Conservation (phyloP, 2,113 vertebrate genomes). For the Galemys pyrenaicus region DNA sequence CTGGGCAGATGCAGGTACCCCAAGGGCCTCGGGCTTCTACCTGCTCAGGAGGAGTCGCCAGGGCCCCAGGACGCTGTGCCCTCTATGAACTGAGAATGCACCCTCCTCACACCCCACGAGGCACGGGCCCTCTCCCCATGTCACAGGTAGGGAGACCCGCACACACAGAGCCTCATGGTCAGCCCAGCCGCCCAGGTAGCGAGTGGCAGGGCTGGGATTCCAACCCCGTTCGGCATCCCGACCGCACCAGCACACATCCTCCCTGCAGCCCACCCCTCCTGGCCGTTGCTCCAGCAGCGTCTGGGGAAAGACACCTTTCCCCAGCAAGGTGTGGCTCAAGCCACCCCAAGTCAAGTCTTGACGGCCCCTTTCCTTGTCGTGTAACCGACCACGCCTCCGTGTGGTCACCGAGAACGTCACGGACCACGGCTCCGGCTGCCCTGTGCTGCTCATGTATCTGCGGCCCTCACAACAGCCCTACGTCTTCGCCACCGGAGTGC, state of each 20-base stretch:
- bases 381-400: not conserved
- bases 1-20: not conserved
- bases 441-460: rapidly evolving
- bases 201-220: not conserved
- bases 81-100: not conserved
- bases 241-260: not conserved
- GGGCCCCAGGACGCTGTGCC: rapidly evolving
- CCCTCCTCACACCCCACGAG: not conserved
- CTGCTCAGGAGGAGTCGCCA: not conserved
- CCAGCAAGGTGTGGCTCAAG: not conserved
- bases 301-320: not conserved
- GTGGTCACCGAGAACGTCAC: not conserved
- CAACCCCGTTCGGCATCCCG: not conserved
- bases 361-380: not conserved
- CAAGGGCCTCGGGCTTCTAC: rapidly evolving
- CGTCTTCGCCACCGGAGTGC: too few species aligned
- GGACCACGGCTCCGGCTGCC: not conserved
- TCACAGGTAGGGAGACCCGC: not conserved
- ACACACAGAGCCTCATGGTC: not conserved
- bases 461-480: not conserved
- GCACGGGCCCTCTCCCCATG: not conserved
- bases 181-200: not conserved
- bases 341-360: not conserved
- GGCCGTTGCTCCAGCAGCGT: not conserved
- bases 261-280: not conserved